A percentile compares a stretch with the other conserved stretches of the same genome.
Evolutionary conservation across 2,113 vertebrate species (phyloP).

Genomic region (Australoheros scitulus): DNA sequence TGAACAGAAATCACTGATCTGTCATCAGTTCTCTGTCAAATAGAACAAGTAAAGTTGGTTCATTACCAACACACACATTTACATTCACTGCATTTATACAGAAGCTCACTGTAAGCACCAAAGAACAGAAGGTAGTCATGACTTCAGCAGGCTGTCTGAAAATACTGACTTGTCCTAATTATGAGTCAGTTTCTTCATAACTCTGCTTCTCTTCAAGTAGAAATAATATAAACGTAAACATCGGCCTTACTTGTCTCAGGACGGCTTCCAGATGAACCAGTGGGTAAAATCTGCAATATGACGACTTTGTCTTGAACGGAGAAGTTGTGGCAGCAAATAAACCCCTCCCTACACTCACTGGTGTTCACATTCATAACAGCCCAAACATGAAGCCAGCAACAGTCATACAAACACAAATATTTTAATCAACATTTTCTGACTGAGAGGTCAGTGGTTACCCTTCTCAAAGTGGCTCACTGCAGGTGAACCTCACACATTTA

Average conservation of each 20-base stretch:
- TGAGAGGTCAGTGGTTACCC: neutral
- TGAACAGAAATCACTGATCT: too few relatives aligned
- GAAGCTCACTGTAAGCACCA: accelerated
- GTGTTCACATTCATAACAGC: neutral
- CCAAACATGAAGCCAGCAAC: neutral
- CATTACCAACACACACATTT: neutral
- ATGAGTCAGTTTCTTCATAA: neutral
- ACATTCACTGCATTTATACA: neutral
- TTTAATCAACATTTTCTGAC: too few relatives aligned
- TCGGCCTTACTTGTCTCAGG: neutral
- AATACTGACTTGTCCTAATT: too few relatives aligned
- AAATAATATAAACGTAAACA: neutral
- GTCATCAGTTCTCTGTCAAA: neutral
- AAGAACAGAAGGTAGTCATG: neutral
- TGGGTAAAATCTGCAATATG: too few relatives aligned
- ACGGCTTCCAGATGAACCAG: neutral
- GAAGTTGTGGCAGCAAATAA: neutral
- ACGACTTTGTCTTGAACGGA: too few relatives aligned
- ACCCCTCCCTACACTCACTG: neutral
- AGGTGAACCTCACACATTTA: neutral
- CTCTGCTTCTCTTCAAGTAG: accelerated
- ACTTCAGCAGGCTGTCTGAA: neutral
- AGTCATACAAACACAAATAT: neutral
- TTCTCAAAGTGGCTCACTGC: accelerated
- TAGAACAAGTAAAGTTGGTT: accelerated